phyloP scores from a whole-genome alignment of 2,797 vertebrate species.

The Sebastes cheni region DNA sequence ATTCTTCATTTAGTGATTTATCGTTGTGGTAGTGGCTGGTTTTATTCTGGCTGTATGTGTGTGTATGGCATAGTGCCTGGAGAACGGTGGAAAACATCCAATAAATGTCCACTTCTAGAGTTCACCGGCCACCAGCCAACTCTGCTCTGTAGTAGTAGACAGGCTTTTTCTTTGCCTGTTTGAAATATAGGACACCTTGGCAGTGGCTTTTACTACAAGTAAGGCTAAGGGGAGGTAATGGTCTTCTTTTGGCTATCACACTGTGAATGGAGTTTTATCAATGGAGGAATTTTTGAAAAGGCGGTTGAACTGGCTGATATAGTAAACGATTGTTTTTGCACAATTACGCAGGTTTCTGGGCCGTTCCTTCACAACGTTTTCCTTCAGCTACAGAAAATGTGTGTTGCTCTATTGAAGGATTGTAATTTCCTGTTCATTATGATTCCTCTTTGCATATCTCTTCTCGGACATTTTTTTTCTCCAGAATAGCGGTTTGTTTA shows the following conservation, averaged over 20 bases:
- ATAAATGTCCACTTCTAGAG: constrained; percentile 44
- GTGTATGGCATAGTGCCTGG: constrained; percentile 60
- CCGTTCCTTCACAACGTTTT: neutral
- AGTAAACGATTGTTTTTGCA: neutral
- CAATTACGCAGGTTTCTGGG: neutral
- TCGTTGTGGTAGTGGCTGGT: neutral
- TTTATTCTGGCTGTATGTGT: constrained; percentile 18
- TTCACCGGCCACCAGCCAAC: constrained; percentile 57
- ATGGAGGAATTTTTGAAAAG: constrained; percentile 2
- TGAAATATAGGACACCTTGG: constrained; percentile 66
- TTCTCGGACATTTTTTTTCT: neutral
- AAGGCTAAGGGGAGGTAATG: neutral
- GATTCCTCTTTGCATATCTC: neutral
- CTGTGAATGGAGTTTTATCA: constrained; percentile 42
- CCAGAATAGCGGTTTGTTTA: constrained; percentile 24
- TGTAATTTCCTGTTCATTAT: neutral
- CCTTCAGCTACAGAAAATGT: neutral
- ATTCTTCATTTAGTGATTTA: constrained; percentile 1
- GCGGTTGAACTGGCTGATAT: neutral
- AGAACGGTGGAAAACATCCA: constrained; percentile 69
- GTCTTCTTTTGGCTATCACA: constrained; percentile 22
- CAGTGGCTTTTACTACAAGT: constrained; percentile 58
- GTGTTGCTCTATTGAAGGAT: neutral
- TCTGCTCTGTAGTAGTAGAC: constrained; percentile 42
- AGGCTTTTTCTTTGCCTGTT: constrained; percentile 38